Base-by-base conservation (phyloP, 2,113 vertebrate species). In the Chaetops frenatus region DNA sequence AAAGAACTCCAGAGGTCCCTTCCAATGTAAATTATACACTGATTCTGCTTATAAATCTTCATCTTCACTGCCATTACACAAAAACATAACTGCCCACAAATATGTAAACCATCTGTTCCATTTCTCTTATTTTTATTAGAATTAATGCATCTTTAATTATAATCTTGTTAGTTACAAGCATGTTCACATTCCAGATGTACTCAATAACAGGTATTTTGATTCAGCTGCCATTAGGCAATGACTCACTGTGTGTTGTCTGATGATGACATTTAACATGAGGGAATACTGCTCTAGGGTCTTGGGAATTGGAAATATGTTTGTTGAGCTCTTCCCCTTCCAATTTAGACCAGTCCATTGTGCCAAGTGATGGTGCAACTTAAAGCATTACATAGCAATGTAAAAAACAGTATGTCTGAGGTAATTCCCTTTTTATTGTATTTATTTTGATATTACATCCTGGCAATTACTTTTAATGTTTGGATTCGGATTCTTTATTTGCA, bases 121-220 rank as follows among this genome's bases (percentile, higher is more conserved):
- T 85, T 96, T 96, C 29, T 94, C 61, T 71, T 67, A 83, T 86
- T 96, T 96, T 89, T 96, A 79, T 83, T 90, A 92, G 82, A 90
- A 93, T 92, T 83, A 77, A 70, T 56, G 28, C 74, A 88, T 66
- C 71, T 88, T 80, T 94, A 96, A 95, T 96, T 86, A 96, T 60
- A 73, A 90, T 78, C 76, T 81, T 92, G 45, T 29, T 92, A 9
- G 23, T 96, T 92, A 92, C 65, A 58, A 93, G 86, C 82, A 74
- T 86, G 88, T 92, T 93, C 45, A 45, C 85, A 84, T 96, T 88
- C 85, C 90, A 72, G 36, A 33, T 65, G 71, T 58, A 64, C 47
- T 92, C 64, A 73, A 66, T 58, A 82, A 67, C 51, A 85, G 47
- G 71, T 92, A 60, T 86, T 94, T 91, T 86, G 35, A 82, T 90